Percentiles rank a stretch among this genome's conserved stretches.
phyloP scores from a whole-genome alignment of 1,140 invertebrate species.

The Camponotus vicinus region DNA sequence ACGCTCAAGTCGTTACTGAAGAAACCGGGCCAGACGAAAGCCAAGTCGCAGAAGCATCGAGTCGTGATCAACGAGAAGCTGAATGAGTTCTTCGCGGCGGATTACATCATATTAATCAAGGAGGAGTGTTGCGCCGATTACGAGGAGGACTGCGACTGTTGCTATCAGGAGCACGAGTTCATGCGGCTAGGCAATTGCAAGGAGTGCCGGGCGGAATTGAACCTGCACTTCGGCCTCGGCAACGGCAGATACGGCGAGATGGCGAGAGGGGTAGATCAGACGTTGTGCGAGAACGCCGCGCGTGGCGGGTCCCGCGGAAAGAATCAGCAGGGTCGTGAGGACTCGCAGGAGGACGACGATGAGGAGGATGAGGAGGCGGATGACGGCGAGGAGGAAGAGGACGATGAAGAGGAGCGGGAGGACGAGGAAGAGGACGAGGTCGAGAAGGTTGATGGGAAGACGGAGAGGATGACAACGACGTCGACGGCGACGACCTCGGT shows the following conservation, averaged over 20 bases:
- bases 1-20: constrained; percentile 88
- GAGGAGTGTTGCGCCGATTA: constrained; percentile 94
- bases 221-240: constrained; percentile 78
- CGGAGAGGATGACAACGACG: constrained; percentile 44
- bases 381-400: constrained; percentile 67
- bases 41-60: constrained; percentile 88
- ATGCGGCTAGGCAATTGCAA: constrained; percentile 88
- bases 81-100: constrained; percentile 95
- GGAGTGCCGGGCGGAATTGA: constrained; percentile 83
- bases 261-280: constrained; percentile 51
- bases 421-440: constrained; percentile 87
- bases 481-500: too few species aligned
- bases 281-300: constrained; percentile 49
- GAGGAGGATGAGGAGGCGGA: constrained; percentile 86
- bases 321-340: constrained; percentile 64
- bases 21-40: constrained; percentile 85
- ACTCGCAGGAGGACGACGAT: constrained; percentile 74
- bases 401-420: constrained; percentile 82
- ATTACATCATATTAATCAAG: constrained; percentile 94
- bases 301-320: constrained; percentile 60
- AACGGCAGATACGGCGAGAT: constrained; percentile 57
- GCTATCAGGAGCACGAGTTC: constrained; percentile 91
- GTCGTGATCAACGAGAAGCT: constrained; percentile 94
- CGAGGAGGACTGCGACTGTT: constrained; percentile 91
- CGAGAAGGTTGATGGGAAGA: constrained; percentile 72